Conservation (phyloP, 64 coral and sea anemone species). For the Stichodactyla mertensii region DNA sequence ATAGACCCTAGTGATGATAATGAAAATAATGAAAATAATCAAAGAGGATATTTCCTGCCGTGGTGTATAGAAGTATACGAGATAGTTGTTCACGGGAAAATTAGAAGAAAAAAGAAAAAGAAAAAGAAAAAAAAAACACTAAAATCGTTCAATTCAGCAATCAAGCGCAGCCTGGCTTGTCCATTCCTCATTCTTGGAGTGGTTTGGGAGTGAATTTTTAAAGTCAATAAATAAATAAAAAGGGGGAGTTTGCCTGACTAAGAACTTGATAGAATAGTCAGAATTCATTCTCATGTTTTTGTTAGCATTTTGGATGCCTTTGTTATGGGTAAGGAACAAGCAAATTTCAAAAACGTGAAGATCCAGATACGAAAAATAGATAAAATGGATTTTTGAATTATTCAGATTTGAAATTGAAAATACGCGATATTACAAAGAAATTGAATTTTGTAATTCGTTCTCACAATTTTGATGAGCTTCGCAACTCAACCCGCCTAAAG, state of each 20-base stretch:
- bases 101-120: too few relatives aligned
- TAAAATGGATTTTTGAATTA: background rate
- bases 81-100: background rate
- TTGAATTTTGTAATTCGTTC: slow-evolving; percentile 1
- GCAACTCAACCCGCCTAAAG: slow-evolving; percentile 18
- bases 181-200: background rate
- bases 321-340: background rate
- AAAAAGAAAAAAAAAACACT: background rate
- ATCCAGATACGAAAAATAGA: background rate
- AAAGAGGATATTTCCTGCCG: background rate
- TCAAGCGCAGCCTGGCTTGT: background rate
- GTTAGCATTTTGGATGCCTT: background rate
- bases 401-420: background rate
- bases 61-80: background rate
- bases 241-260: background rate
- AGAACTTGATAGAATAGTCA: background rate
- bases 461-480: slow-evolving; percentile 5
- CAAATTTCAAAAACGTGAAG: background rate
- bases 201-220: slow-evolving; percentile 1
- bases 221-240: slow-evolving; percentile 7
- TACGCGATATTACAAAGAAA: background rate
- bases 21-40: background rate
- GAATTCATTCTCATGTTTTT: background rate
- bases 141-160: background rate
- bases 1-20: background rate